These are phyloP conservation scores for Brachyalestes nurse DNA, from an alignment of 2,797 vertebrate species.

Conservation along the genomic window DNA sequence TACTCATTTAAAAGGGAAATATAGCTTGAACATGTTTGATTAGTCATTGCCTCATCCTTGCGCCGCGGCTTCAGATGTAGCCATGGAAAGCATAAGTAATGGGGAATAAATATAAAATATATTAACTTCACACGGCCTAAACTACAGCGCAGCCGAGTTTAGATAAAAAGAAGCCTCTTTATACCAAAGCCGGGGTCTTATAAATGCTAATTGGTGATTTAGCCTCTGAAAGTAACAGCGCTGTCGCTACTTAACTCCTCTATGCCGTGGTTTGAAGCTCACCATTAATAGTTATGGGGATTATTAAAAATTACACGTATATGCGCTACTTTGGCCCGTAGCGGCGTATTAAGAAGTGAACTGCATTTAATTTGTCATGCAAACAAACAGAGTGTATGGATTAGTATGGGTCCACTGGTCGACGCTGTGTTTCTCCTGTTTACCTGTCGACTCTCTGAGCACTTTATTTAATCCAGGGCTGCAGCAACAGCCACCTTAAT, in stretches of 20 bases:
- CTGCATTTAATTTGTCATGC: not conserved
- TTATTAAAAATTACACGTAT: conserved; percentile 26
- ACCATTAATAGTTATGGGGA: conserved; percentile 29
- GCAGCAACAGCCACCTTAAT: conserved; percentile 20
- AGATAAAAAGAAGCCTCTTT: not conserved
- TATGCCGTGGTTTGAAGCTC: conserved; percentile 8
- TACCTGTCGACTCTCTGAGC: conserved; percentile 5
- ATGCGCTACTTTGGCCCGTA: conserved; percentile 21
- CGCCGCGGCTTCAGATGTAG: not conserved
- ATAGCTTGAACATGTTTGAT: not conserved
- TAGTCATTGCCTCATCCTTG: not conserved
- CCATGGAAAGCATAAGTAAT: not conserved
- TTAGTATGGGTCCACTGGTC: conserved; percentile 17
- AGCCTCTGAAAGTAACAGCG: conserved; percentile 17
- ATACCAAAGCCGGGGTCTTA: conserved; percentile 21
- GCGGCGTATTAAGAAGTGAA: not conserved
- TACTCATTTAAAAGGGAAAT: not conserved
- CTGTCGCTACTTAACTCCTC: not conserved
- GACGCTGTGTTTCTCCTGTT: not conserved
- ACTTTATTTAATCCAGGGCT: conserved; percentile 9
- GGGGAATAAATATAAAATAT: conserved; percentile 22
- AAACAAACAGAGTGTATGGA: not conserved
- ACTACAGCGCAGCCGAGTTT: not conserved
- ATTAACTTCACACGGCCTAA: not conserved
- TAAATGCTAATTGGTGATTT: conserved; percentile 42